phyloP scores from a whole-genome alignment of 2,888 invertebrate species.

The Notodonta dromedarius region DNA sequence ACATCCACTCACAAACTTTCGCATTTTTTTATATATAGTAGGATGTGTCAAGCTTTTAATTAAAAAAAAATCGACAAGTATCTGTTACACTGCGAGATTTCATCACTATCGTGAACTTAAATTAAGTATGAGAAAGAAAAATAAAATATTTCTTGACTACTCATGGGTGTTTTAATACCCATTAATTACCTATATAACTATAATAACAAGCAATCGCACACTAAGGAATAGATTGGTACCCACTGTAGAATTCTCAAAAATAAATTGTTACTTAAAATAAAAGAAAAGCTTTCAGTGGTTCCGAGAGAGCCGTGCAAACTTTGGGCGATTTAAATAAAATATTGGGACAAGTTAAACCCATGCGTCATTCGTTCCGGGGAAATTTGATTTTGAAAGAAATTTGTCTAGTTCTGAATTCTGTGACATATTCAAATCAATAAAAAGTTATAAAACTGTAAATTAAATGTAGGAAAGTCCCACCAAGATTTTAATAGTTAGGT shows the following conservation, averaged over 20 bases:
- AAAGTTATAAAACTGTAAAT: constrained; percentile 31
- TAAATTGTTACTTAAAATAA: constrained; percentile 12
- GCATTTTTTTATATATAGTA: too few relatives aligned
- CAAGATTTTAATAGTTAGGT: too few relatives aligned
- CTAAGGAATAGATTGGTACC: background rate
- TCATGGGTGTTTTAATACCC: too few relatives aligned
- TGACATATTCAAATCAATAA: constrained; percentile 45
- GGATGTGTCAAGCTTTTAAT: constrained; percentile 5
- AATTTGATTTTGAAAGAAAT: constrained; percentile 70
- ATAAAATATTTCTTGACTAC: too few relatives aligned
- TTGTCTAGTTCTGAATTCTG: constrained; percentile 49
- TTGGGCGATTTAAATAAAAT: constrained; percentile 68
- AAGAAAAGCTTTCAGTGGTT: constrained; percentile 54
- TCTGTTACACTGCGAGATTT: constrained; percentile 12
- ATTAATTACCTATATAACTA: too few relatives aligned
- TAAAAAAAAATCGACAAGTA: constrained; percentile 19
- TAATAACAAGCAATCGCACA: too few relatives aligned
- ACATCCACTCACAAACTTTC: too few relatives aligned
- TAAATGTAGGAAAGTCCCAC: background rate
- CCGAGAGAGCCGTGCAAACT: constrained; percentile 47
- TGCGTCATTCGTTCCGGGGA: constrained; percentile 54
- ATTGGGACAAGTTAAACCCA: constrained; percentile 68
- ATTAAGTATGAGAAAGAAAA: too few relatives aligned
- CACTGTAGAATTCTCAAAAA: background rate
- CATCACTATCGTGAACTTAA: too few relatives aligned